A percentile compares a stretch with the other conserved stretches of the same genome.
phyloP scores from a whole-genome alignment of 2,888 invertebrate genomes.

The Athripsodes cinereus region DNA sequence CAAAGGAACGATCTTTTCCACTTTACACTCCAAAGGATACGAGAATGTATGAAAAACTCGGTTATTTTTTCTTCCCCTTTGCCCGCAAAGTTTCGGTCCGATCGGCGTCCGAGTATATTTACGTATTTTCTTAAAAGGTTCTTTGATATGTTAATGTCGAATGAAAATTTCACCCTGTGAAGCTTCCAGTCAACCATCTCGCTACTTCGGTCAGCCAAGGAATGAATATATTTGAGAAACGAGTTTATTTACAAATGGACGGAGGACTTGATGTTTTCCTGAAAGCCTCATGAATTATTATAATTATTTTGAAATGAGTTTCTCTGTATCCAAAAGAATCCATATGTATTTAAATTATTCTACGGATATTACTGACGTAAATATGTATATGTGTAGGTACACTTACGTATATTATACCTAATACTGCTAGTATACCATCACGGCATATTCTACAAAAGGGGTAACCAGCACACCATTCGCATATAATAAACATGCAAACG shows the following conservation, averaged over 20 bases:
- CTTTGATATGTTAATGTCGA: conserved; percentile 24
- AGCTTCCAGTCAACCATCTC: background rate
- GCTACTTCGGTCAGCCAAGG: conserved; percentile 15
- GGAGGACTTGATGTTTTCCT: conserved; percentile 4
- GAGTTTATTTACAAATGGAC: conserved; percentile 13
- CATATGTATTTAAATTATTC: background rate
- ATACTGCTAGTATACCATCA: no score
- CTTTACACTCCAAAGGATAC: conserved; percentile 15
- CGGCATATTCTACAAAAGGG: no score
- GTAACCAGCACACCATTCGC: no score
- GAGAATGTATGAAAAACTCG: conserved; percentile 20
- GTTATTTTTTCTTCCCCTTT: conserved; percentile 18
- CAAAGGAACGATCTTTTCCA: conserved; percentile 24
- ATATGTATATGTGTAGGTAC: no score
- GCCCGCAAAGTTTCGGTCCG: conserved; percentile 12
- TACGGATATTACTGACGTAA: no score
- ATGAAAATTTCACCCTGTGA: background rate
- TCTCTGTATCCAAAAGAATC: background rate
- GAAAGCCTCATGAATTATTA: conserved; percentile 3
- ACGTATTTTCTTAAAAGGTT: conserved; percentile 27
- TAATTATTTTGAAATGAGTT: conserved; percentile 3
- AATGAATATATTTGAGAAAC: conserved; percentile 17
- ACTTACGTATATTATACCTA: no score
- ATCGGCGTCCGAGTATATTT: conserved; percentile 21
- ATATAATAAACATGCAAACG: no score